Conservation (phyloP, 2,888 invertebrate species). For the Habroteleia sp. region DNA sequence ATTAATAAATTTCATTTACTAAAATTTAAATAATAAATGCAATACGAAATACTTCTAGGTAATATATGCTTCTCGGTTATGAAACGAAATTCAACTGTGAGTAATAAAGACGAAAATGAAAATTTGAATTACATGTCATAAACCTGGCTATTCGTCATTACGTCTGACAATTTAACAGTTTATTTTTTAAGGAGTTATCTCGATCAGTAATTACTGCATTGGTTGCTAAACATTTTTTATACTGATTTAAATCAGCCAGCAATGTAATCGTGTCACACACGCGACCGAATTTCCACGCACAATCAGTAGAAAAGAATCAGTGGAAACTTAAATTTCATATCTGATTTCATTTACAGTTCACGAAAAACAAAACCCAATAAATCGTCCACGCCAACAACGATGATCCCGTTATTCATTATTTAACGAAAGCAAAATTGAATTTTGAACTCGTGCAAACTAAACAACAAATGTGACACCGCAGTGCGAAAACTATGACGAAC, state of each 20-base stretch:
- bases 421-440: too few relatives aligned
- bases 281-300: conserved; percentile 6
- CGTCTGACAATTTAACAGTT: conserved; percentile 23
- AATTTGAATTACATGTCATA: conserved; percentile 1
- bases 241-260: conserved; percentile 15
- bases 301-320: background rate
- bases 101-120: conserved; percentile 7
- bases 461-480: background rate
- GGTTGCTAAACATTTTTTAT: conserved; percentile 11
- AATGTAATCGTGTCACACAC: conserved; percentile 15
- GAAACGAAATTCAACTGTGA: too few relatives aligned
- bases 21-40: too few relatives aligned
- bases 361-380: too few relatives aligned
- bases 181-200: conserved; percentile 18
- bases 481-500: conserved; percentile 1
- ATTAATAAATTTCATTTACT: too few relatives aligned
- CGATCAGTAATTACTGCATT: conserved; percentile 20
- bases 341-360: too few relatives aligned
- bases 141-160: background rate
- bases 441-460: too few relatives aligned
- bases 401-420: too few relatives aligned
- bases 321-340: background rate
- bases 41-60: too few relatives aligned
- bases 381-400: too few relatives aligned
- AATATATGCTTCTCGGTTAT: too few relatives aligned